phyloP scores from a whole-genome alignment of 1,140 invertebrate genomes.

The Zaprionus inermis region DNA sequence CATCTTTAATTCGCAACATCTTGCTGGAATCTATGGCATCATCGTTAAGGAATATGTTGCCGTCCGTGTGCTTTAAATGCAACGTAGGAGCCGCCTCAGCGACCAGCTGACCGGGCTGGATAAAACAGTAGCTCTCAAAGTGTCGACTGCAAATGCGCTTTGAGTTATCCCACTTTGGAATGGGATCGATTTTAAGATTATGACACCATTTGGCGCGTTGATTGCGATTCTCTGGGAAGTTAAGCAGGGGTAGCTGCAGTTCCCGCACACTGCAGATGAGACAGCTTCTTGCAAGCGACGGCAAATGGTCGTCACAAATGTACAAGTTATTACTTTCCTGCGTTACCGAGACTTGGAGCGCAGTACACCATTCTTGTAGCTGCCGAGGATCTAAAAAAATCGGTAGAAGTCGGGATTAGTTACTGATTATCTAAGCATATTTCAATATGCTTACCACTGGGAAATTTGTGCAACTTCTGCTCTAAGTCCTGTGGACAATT shows the following conservation, averaged over 20 bases:
- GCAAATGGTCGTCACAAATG: conserved; percentile 60
- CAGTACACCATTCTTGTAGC: conserved; percentile 62
- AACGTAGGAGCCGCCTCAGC: conserved; percentile 65
- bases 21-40: conserved; percentile 37
- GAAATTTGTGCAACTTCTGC: conserved; percentile 60
- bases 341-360: conserved; percentile 42
- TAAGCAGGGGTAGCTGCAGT: conserved; percentile 54
- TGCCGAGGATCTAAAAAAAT: conserved; percentile 41
- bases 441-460: conserved; percentile 43
- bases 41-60: conserved; percentile 70
- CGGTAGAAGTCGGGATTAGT: background rate
- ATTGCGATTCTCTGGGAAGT: conserved; percentile 66
- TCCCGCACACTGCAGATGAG: conserved; percentile 57
- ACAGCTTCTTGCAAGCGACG: conserved; percentile 37
- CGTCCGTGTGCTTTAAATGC: conserved; percentile 59
- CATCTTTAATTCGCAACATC: conserved; percentile 57
- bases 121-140: conserved; percentile 64
- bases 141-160: conserved; percentile 67
- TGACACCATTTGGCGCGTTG: conserved; percentile 71
- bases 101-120: conserved; percentile 41
- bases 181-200: conserved; percentile 68
- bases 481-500: conserved; percentile 44
- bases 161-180: conserved; percentile 68
- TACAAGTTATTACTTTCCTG: conserved; percentile 52
- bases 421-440: background rate